Conservation (phyloP, 2,113 vertebrate species). For the Ariopsis seemanni region DNA sequence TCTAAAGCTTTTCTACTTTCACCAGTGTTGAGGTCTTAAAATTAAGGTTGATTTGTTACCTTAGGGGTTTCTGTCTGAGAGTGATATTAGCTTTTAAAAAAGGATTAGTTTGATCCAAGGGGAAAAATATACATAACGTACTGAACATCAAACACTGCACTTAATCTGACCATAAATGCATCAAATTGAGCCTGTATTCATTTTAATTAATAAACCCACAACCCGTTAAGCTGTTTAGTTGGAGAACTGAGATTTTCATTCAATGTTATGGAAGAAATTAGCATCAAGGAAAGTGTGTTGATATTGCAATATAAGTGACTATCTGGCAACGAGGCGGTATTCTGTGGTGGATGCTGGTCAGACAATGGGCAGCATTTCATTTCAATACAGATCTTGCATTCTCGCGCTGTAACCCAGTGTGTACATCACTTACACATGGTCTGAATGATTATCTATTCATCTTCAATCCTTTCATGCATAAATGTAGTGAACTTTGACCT, state of each 20-base stretch:
- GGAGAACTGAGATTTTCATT: background rate
- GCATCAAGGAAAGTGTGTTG: background rate
- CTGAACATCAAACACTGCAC: background rate
- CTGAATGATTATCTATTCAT: background rate
- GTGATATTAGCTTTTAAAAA: background rate
- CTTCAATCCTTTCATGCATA: background rate
- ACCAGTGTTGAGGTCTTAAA: background rate
- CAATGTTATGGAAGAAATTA: background rate
- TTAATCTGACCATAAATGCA: background rate
- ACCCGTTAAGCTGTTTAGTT: background rate
- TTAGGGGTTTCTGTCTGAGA: background rate
- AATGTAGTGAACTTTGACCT: background rate
- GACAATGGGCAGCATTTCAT: background rate
- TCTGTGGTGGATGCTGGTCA: background rate
- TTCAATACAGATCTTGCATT: background rate
- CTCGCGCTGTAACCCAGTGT: background rate
- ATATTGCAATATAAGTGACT: background rate
- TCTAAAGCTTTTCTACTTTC: slow-evolving; percentile 9
- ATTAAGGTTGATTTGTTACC: background rate
- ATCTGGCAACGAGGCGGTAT: background rate
- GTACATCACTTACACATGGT: background rate
- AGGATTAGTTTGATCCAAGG: background rate
- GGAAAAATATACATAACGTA: background rate
- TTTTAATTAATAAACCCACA: background rate
- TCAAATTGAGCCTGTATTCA: background rate